Conservation (phyloP, 2,888 invertebrate genomes). For the Melinaea marsaeus region DNA sequence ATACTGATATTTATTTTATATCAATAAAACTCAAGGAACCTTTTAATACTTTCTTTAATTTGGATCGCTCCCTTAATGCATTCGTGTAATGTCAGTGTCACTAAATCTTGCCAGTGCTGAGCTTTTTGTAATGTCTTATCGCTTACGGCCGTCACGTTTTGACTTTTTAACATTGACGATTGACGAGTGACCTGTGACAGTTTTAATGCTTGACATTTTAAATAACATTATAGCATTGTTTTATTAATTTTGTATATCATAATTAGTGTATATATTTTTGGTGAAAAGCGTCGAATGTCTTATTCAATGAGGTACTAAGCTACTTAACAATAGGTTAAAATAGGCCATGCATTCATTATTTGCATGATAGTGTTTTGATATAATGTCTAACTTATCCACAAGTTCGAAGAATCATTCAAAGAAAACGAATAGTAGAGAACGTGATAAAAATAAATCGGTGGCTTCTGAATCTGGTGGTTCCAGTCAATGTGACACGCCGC, state of each 20-base stretch:
- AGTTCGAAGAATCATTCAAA: slow-evolving; percentile 62
- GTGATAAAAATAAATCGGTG: slow-evolving; percentile 65
- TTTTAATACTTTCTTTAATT: no score
- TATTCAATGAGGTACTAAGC: background rate
- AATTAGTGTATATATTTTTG: background rate
- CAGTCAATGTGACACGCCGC: slow-evolving; percentile 72
- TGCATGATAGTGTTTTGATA: slow-evolving; percentile 25
- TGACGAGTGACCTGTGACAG: no score
- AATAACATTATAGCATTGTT: slow-evolving; percentile 1
- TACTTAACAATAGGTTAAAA: background rate
- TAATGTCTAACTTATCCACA: slow-evolving; percentile 58
- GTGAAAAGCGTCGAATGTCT: background rate
- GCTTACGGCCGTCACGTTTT: no score
- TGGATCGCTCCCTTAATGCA: no score
- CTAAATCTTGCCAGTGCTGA: no score
- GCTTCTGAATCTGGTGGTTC: slow-evolving; percentile 72
- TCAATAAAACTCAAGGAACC: no score
- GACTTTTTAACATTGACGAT: no score
- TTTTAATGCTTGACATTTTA: slow-evolving; percentile 4
- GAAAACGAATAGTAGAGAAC: slow-evolving; percentile 60
- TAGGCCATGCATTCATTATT: slow-evolving; percentile 5
- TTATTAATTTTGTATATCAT: background rate
- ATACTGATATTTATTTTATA: no score
- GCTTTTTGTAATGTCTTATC: no score
- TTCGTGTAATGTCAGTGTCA: no score